These are phyloP conservation scores for Steinernema carpocapsae DNA, from an alignment of 2,888 invertebrate genomes.

Conservation along the genomic window DNA sequence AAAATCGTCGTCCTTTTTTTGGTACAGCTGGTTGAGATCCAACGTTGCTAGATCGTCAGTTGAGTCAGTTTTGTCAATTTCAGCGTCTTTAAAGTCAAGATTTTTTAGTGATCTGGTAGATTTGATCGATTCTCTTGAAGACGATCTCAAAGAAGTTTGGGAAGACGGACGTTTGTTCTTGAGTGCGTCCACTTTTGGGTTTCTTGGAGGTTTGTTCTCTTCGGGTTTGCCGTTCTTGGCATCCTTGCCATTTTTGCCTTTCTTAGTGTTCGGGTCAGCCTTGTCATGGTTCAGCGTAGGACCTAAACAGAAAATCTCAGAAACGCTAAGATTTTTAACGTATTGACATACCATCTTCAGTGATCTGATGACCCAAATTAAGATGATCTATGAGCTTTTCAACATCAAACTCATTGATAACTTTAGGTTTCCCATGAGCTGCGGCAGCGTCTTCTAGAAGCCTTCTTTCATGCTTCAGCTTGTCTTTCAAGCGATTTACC, in stretches of 20 bases:
- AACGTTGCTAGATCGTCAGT: neutral
- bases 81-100: too few relatives aligned
- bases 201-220: neutral
- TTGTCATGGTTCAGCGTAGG: conserved; percentile 1
- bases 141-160: neutral
- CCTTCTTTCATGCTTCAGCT: conserved; percentile 39
- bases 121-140: neutral
- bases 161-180: conserved; percentile 5
- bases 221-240: neutral
- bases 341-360: neutral
- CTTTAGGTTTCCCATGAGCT: neutral
- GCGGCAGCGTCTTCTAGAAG: conserved; percentile 43
- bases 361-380: conserved; percentile 34
- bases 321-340: neutral
- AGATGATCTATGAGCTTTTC: conserved; percentile 46
- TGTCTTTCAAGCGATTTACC: conserved; percentile 42
- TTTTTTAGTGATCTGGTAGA: neutral
- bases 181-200: neutral
- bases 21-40: conserved; percentile 1
- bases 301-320: neutral
- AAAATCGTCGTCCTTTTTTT: conserved; percentile 12
- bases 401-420: conserved; percentile 43
- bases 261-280: too few relatives aligned
- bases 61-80: neutral
- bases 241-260: too few relatives aligned